A percentile compares a stretch with the other conserved stretches of the same genome.
Conservation (phyloP, 2,113 vertebrate genomes). For the Athene cunicularia region DNA sequence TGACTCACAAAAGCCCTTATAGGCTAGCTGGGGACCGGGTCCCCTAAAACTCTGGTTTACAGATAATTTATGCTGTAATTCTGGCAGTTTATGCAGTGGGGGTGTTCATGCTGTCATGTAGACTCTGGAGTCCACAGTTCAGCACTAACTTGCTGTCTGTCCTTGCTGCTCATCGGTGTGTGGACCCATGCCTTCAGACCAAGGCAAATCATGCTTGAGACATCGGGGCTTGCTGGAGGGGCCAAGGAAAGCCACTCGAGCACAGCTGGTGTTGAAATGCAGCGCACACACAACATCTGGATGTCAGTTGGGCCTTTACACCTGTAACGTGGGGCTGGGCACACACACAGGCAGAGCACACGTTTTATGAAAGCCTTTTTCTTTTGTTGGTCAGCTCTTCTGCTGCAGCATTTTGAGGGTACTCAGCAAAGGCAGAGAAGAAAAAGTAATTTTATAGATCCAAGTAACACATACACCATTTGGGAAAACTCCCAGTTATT, state of each 20-base stretch:
- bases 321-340: not conserved
- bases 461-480: not conserved
- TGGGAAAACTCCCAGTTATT: not conserved
- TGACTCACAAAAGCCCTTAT: not conserved
- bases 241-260: not conserved
- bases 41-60: not conserved
- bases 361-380: not conserved
- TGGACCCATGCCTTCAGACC: not conserved
- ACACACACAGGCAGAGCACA: fast-evolving
- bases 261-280: not conserved
- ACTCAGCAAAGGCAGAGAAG: not conserved
- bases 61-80: not conserved
- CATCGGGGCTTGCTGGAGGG: not conserved
- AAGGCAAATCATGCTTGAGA: not conserved
- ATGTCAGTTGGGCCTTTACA: not conserved
- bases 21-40: not conserved
- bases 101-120: fast-evolving
- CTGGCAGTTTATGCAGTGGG: fast-evolving
- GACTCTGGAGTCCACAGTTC: not conserved
- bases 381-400: not conserved
- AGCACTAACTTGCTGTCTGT: not conserved
- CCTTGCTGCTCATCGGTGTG: not conserved
- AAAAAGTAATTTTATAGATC: not conserved
- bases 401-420: not conserved
- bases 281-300: fast-evolving